Evolutionary conservation across 2,888 invertebrate species (phyloP).

Genomic region (Mesorhabditis spiculigera): DNA sequence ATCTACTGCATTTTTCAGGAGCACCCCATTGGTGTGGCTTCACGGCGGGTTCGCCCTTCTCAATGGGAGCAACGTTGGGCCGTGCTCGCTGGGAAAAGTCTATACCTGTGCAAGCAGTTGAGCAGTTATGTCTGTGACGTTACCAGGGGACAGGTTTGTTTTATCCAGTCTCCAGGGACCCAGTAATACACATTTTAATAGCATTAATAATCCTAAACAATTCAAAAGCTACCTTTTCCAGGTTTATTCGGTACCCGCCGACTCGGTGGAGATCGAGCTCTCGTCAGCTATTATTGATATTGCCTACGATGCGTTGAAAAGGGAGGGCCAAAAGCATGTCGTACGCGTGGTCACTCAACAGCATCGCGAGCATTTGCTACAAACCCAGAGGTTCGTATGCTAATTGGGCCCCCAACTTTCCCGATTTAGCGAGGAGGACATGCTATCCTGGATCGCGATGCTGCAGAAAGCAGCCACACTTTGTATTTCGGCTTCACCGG

Average conservation of each 20-base stretch:
- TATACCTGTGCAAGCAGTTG: slow-evolving; percentile 31
- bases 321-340: slow-evolving; percentile 29
- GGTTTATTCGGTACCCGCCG: slow-evolving; percentile 4
- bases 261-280: slow-evolving; percentile 26
- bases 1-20: slow-evolving; percentile 15
- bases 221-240: not conserved
- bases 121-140: slow-evolving; percentile 5
- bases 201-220: too few relatives aligned
- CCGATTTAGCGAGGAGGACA: slow-evolving; percentile 27
- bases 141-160: not conserved
- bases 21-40: slow-evolving; percentile 27
- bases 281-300: slow-evolving; percentile 35
- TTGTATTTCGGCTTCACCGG: not conserved
- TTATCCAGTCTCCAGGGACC: too few relatives aligned
- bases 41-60: slow-evolving; percentile 19
- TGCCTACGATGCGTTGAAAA: slow-evolving; percentile 36
- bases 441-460: slow-evolving; percentile 38
- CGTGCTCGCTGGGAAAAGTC: slow-evolving; percentile 21
- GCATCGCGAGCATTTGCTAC: slow-evolving; percentile 31
- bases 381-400: slow-evolving; percentile 11
- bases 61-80: slow-evolving; percentile 41
- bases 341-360: slow-evolving; percentile 32
- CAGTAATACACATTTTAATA: too few relatives aligned
- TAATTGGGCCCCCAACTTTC: not conserved
- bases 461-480: slow-evolving; percentile 18